Evolutionary conservation across 2,888 invertebrate genomes (phyloP).

Genomic region (Pomacea canaliculata): DNA sequence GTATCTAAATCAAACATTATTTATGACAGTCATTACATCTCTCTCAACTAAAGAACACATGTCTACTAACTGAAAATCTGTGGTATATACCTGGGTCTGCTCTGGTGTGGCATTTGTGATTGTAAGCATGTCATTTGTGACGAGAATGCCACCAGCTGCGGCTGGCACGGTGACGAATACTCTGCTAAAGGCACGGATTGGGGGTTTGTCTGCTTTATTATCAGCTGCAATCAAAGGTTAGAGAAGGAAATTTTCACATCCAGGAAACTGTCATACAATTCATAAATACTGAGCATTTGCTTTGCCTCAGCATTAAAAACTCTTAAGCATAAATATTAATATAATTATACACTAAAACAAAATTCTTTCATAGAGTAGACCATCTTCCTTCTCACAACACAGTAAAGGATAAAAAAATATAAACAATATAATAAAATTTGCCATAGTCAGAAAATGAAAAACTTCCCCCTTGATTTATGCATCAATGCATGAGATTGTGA

Average conservation of each 20-base stretch:
- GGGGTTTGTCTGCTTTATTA: conserved; percentile 75
- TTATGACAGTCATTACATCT: no score
- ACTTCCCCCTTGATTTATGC: no score
- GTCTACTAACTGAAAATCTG: no score
- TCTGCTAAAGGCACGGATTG: conserved; percentile 68
- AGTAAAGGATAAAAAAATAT: no score
- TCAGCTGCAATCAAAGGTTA: conserved; percentile 35
- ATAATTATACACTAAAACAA: no score
- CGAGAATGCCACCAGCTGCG: conserved; percentile 75
- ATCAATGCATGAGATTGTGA: no score
- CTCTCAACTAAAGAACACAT: no score
- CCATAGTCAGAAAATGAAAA: no score
- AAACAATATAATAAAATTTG: no score
- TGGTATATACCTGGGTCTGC: conserved; percentile 71
- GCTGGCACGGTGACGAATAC: conserved; percentile 69
- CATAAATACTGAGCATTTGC: neutral
- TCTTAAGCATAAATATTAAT: neutral
- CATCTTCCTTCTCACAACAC: no score
- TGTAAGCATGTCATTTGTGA: conserved; percentile 86
- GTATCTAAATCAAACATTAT: no score
- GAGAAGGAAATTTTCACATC: neutral
- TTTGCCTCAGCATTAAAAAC: neutral
- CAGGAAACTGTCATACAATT: neutral
- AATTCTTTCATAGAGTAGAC: no score
- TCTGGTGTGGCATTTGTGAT: conserved; percentile 80